Base-by-base conservation (phyloP, 2,797 vertebrate genomes). In the Artibeus jamaicensis region DNA sequence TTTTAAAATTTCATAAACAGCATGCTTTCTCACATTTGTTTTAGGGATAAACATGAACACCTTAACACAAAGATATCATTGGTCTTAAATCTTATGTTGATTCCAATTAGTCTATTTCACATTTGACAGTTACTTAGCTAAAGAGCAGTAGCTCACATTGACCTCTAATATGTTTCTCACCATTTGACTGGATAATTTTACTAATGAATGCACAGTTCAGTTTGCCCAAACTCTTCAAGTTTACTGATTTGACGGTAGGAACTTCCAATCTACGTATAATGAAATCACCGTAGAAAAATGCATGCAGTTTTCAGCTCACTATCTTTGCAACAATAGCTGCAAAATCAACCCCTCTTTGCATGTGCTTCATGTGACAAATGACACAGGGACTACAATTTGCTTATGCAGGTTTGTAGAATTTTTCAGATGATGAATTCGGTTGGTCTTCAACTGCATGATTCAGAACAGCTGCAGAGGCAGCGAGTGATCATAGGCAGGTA, bases 201-300 rank as follows among this genome's bases (percentile, higher is more conserved):
- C 95, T 93, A 96, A 95, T 95, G 79, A 84, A 81, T 24, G 32
- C 9, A 2, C 57, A 26, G 37, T 29, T 84, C 48, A 39, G 34
- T 70, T 88, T 65, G 93, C 67, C 81, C 71, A 79, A 86, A 78
- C 73, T 19, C 53, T 42, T 93, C 86, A 93, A 62, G 29, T 44
- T 84, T 21, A 26, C 11, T 53, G 59, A 34, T 77, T 86, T 18
- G 59, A n/a, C 62, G 46, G 85, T 32, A 55, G 55, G 90, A 81
- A 78, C 1, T 37, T 84, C 62, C 19, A 53, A 50, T 39, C 50
- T 42, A 3, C 6, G 2, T 4, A 3, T 62, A 37, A 67, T 77
- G 53, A 84, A 94, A 95, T 50, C n/a, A 9, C 65, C n/a, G 34
- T 6, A 14, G 78, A 86, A 62, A 83, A 83, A 76, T 59, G 6